Conservation (phyloP, 2,888 invertebrate genomes). For the Nomada flava region DNA sequence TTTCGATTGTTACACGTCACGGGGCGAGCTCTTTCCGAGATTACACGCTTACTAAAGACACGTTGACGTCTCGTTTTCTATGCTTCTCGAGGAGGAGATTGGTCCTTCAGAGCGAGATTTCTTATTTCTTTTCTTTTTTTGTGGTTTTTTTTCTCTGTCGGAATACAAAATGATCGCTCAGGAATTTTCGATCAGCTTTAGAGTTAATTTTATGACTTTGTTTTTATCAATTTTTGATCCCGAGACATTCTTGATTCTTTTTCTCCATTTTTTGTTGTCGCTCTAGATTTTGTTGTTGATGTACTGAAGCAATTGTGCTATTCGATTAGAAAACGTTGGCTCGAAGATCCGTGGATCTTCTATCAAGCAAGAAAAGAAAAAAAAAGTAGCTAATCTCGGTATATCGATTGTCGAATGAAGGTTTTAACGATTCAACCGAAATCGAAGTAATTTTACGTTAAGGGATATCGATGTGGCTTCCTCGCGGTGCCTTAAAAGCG, state of each 20-base stretch:
- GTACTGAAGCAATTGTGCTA: background rate
- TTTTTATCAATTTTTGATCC: conserved; percentile 14
- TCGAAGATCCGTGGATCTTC: background rate
- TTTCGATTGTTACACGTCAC: conserved; percentile 31
- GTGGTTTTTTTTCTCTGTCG: background rate
- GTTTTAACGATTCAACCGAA: conserved; percentile 20
- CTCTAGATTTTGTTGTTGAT: background rate
- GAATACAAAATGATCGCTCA: background rate
- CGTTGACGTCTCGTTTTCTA: conserved; percentile 7
- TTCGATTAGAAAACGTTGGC: background rate
- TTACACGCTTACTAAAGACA: background rate
- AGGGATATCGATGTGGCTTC: conserved; percentile 46
- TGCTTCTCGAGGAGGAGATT: background rate
- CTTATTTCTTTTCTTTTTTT: too few relatives aligned
- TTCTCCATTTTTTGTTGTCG: background rate
- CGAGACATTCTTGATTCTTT: conserved; percentile 6
- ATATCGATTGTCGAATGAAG: background rate
- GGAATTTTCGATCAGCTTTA: background rate
- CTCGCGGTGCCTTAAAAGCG: conserved; percentile 43
- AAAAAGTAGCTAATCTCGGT: conserved; percentile 19
- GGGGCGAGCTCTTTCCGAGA: background rate
- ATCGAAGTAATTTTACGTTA: conserved; percentile 21
- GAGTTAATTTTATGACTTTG: conserved; percentile 1
- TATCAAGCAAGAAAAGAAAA: background rate
- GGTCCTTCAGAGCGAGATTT: background rate